Evolutionary conservation across 2,797 vertebrate genomes (phyloP), one percentile per base, ranked within the genome.

Genomic region (Rhadinocentrus ornatus): DNA sequence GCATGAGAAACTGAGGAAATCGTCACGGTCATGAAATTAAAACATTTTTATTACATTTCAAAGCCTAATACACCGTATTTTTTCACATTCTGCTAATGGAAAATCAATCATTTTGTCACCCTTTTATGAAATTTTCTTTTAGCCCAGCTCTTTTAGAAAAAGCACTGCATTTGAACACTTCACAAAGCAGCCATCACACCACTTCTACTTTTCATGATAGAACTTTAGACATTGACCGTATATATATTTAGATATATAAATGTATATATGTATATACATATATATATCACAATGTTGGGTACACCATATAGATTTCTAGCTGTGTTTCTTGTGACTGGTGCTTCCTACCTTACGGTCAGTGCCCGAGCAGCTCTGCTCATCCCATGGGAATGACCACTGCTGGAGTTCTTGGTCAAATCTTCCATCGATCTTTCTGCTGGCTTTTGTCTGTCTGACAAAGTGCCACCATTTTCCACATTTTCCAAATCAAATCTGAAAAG

Each of bases 261-360:
- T n/a, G n/a, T n/a, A n/a, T n/a, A n/a, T n/a, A n/a, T n/a, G n/a
- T n/a, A n/a, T n/a, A n/a, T n/a, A n/a, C n/a, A n/a, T n/a, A n/a
- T n/a, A n/a, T n/a, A n/a, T n/a, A n/a, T n/a, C 1, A 48, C 55
- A 20, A 52, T 24, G 13, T 26, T 0, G 8, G 2, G n/a, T n/a
- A 8, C 22, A 12, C 6, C 26, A 27, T 29, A 6, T 50, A 32
- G 31, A 31, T 4, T 37, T n/a, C 35, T 24, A 9, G 8, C 11
- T 24, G 7, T 32, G 27, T 56, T 44, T 62, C 35, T 53, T 18
- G n/a, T 1, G 50, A 55, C 29, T 13, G 11, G 0, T 29, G 26
- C 29, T 27, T 76, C 89, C 91, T 91, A 99, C 98, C 95, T 95
- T 64, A 97, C 87, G 1, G 97, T 98, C 59, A 98, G 89, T 15